A percentile compares a stretch with the other conserved stretches of the same genome.
These are phyloP conservation scores for Callopanchax toddi DNA, from an alignment of 2,113 vertebrate species.

Conservation along the genomic window DNA sequence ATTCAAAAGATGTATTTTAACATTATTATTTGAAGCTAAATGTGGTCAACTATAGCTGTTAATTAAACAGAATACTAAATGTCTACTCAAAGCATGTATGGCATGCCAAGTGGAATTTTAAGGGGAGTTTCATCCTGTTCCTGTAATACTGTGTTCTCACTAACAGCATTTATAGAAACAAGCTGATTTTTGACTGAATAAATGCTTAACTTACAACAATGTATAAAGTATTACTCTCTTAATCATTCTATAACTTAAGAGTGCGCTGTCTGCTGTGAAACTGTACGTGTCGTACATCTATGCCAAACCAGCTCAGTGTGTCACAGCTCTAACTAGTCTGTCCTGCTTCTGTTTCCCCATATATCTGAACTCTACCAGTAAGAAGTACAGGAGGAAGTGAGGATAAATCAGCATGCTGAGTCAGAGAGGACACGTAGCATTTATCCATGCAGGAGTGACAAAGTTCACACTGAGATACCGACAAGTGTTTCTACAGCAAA, in stretches of 20 bases:
- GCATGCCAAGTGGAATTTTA: conserved; percentile 35
- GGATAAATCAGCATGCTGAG: conserved; percentile 36
- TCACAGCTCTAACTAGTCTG: conserved; percentile 40
- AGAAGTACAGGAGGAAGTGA: conserved; percentile 33
- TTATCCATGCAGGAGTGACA: conserved; percentile 16
- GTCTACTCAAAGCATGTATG: background rate
- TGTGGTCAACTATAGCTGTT: too few relatives aligned
- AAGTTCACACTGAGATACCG: conserved; percentile 41
- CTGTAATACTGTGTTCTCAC: conserved; percentile 31
- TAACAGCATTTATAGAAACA: conserved; percentile 13
- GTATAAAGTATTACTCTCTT: conserved; percentile 15
- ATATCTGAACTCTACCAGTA: conserved; percentile 43
- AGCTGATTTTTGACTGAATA: background rate
- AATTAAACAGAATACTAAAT: too few relatives aligned
- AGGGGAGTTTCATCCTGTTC: conserved; percentile 63
- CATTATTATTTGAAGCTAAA: too few relatives aligned
- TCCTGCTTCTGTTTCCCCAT: conserved; percentile 43
- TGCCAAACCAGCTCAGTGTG: conserved; percentile 52
- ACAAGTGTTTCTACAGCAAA: conserved; percentile 5
- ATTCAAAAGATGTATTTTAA: too few relatives aligned
- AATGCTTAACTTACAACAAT: background rate
- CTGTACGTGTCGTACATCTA: background rate
- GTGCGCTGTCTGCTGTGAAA: conserved; percentile 23
- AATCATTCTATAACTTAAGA: conserved; percentile 11
- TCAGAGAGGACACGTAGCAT: conserved; percentile 46